These are phyloP conservation scores for Drosophila colorata DNA, from an alignment of 2,888 invertebrate genomes.

Conservation along the genomic window DNA sequence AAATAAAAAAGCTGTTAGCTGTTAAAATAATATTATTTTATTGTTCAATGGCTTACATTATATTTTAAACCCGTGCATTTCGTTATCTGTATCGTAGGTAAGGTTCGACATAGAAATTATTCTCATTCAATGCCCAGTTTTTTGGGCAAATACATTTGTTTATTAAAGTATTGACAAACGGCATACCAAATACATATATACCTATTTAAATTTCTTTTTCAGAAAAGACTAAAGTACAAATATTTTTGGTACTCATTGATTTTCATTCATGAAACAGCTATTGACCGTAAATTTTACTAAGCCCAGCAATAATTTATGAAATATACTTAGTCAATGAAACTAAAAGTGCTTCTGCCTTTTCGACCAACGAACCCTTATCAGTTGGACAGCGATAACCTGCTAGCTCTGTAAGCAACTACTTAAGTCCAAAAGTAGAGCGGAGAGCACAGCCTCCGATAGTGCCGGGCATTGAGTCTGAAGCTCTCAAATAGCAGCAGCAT, in stretches of 20 bases:
- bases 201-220: no score
- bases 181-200: no score
- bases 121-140: no score
- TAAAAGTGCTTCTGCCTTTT: conserved; percentile 61
- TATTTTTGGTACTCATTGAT: background rate
- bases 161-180: no score
- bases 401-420: conserved; percentile 51
- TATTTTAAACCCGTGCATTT: no score
- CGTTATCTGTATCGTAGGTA: no score
- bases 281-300: background rate
- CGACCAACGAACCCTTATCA: conserved; percentile 81
- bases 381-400: conserved; percentile 75
- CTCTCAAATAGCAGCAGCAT: conserved; percentile 16
- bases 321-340: conserved; percentile 60
- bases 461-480: conserved; percentile 10
- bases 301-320: conserved; percentile 1
- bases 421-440: conserved; percentile 57
- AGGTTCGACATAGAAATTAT: no score
- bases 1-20: no score
- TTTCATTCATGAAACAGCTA: conserved; percentile 3
- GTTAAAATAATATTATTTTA: no score
- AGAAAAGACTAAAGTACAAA: background rate
- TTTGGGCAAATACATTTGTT: no score
- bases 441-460: conserved; percentile 58
- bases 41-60: background rate